Conservation (phyloP, 2,888 invertebrate species). For the Mactromeris polynyma region DNA sequence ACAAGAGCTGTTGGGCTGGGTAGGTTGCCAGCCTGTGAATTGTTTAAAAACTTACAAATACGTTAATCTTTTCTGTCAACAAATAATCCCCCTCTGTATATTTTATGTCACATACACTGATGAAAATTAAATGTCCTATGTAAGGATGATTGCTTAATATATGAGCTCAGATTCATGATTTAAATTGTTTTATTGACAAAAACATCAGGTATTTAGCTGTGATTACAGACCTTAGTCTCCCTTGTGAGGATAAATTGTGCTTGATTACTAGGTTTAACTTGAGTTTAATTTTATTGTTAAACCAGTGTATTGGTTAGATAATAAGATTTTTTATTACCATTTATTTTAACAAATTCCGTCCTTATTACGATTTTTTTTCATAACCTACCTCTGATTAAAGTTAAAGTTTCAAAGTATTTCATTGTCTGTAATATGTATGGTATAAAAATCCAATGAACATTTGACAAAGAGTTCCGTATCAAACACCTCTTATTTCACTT, state of each 20-base stretch:
- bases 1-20: not conserved
- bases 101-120: not conserved
- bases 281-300: not conserved
- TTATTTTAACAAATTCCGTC: not conserved
- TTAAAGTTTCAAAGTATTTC: not conserved
- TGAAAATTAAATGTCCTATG: not conserved
- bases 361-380: not conserved
- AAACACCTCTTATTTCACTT: not conserved
- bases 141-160: not conserved
- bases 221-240: constrained; percentile 6
- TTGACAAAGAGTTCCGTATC: not conserved
- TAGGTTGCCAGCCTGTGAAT: not conserved
- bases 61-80: constrained; percentile 5
- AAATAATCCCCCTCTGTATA: not conserved
- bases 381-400: not conserved
- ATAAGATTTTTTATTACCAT: not conserved
- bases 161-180: not conserved
- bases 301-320: not conserved
- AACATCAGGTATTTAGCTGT: constrained; percentile 18
- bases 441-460: not conserved
- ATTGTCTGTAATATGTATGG: not conserved
- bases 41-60: not conserved
- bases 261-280: not conserved
- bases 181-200: constrained; percentile 30
- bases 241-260: not conserved